Evolutionary conservation across 1,140 invertebrate species (phyloP).

Genomic region (Drosophila bocki): DNA sequence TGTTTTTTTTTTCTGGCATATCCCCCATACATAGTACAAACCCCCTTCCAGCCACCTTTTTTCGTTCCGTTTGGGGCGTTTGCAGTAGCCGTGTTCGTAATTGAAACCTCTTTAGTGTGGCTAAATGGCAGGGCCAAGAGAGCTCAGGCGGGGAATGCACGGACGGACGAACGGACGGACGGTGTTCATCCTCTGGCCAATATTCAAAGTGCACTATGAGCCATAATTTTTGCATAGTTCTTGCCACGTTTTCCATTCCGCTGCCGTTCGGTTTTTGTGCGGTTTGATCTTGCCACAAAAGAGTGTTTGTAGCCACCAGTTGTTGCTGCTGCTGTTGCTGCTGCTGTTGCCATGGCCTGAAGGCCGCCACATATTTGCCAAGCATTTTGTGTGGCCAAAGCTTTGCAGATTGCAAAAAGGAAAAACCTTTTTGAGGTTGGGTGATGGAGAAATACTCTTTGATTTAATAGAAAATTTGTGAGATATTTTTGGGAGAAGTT

Average conservation of each 20-base stretch:
- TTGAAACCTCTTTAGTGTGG: conserved; percentile 83
- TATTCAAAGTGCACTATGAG: conserved; percentile 69
- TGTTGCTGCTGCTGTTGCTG: conserved; percentile 16
- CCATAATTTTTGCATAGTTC: conserved; percentile 81
- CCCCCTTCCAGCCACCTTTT: conserved; percentile 1
- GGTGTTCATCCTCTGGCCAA: conserved; percentile 57
- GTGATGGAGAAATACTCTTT: neutral
- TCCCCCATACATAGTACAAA: conserved; percentile 13
- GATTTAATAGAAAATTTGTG: neutral
- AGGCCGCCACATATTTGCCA: conserved; percentile 73
- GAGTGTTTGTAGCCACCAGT: conserved; percentile 60
- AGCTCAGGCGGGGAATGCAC: conserved; percentile 13
- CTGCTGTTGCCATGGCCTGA: conserved; percentile 56
- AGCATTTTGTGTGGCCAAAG: conserved; percentile 74
- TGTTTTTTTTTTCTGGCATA: conserved; percentile 16
- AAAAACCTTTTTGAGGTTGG: neutral
- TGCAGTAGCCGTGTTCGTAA: conserved; percentile 76
- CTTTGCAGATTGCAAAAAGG: conserved; percentile 11
- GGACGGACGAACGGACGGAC: neutral
- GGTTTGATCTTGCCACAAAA: conserved; percentile 59
- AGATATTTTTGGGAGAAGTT: neutral
- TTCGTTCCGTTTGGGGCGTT: conserved; percentile 58
- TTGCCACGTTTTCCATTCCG: conserved; percentile 70
- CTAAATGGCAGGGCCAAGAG: conserved; percentile 66
- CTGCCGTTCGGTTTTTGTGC: conserved; percentile 42